phyloP scores from a whole-genome alignment of 92 coral and sea anemone genomes.

The Montipora capitata region DNA sequence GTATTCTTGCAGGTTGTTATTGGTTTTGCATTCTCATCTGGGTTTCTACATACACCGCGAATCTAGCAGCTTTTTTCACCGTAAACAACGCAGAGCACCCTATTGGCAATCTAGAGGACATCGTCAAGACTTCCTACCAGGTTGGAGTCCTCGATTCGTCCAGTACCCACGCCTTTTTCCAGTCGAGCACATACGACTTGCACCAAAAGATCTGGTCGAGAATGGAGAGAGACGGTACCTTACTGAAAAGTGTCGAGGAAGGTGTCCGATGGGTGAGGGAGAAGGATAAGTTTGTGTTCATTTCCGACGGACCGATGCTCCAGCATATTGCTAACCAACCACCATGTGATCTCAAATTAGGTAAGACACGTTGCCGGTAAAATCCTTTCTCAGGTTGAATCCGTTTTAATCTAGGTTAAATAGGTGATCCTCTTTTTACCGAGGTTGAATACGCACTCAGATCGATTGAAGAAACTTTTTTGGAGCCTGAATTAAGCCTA shows the following conservation, averaged over 20 bases:
- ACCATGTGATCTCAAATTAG: conserved; percentile 70
- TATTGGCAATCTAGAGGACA: conserved; percentile 41
- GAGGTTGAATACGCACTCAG: no score
- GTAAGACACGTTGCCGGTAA: neutral
- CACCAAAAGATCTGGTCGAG: conserved; percentile 29
- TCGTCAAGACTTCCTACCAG: conserved; percentile 29
- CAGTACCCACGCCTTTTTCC: conserved; percentile 13
- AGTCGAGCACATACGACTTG: conserved; percentile 16
- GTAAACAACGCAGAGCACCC: conserved; percentile 43
- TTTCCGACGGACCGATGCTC: conserved; percentile 62
- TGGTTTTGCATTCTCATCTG: conserved; percentile 66
- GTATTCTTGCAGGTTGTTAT: conserved; percentile 63
- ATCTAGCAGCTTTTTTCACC: conserved; percentile 72
- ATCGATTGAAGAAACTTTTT: no score
- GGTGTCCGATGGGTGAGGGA: conserved; percentile 32
- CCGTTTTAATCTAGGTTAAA: no score
- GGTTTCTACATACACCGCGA: conserved; percentile 73
- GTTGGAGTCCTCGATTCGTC: conserved; percentile 26
- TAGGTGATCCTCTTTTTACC: no score
- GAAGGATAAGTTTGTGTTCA: conserved; percentile 31
- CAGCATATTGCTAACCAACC: conserved; percentile 42
- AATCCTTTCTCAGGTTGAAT: no score
- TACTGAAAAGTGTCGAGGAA: neutral
- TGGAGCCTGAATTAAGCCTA: no score
- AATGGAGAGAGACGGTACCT: neutral